phyloP scores from a whole-genome alignment of 2,797 vertebrate genomes.

The Rallus crepitans region DNA sequence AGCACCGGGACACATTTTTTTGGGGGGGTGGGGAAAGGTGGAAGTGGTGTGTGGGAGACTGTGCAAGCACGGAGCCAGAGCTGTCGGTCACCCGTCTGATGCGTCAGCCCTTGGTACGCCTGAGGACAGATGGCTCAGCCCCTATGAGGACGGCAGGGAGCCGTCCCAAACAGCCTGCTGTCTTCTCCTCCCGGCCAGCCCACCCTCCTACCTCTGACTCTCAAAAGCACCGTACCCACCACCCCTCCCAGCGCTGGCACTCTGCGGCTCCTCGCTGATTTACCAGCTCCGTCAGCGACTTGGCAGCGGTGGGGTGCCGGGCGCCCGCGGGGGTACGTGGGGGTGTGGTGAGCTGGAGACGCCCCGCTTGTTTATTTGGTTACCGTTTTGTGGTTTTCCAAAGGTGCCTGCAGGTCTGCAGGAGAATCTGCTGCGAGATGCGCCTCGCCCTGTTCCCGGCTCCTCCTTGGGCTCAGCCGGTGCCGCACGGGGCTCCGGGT shows the following conservation, averaged over 20 bases:
- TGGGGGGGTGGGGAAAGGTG: background rate
- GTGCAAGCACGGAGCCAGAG: background rate
- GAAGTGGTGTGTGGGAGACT: background rate
- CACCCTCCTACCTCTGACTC: background rate
- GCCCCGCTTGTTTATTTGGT: constrained; percentile 65
- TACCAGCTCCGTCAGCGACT: constrained; percentile 10
- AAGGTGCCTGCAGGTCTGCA: constrained; percentile 84
- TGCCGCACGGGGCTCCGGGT: background rate
- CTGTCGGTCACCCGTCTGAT: background rate
- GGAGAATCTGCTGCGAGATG: constrained; percentile 67
- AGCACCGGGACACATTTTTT: background rate
- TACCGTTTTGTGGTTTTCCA: constrained; percentile 76
- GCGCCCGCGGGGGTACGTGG: constrained; percentile 42
- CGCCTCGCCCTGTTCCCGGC: constrained; percentile 56
- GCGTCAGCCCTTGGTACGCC: background rate
- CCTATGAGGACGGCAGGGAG: background rate
- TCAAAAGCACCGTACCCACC: background rate
- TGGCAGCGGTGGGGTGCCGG: constrained; percentile 3
- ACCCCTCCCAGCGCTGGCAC: constrained; percentile 14
- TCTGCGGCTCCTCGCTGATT: background rate
- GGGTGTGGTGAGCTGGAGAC: constrained; percentile 53
- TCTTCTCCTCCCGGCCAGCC: constrained; percentile 2
- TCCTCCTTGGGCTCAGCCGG: background rate
- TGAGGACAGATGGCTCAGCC: background rate
- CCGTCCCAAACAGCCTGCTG: background rate